A percentile compares a stretch with the other conserved stretches of the same genome.
Evolutionary conservation across 2,797 vertebrate species (phyloP).

Genomic region (Rhinichthys osculus): DNA sequence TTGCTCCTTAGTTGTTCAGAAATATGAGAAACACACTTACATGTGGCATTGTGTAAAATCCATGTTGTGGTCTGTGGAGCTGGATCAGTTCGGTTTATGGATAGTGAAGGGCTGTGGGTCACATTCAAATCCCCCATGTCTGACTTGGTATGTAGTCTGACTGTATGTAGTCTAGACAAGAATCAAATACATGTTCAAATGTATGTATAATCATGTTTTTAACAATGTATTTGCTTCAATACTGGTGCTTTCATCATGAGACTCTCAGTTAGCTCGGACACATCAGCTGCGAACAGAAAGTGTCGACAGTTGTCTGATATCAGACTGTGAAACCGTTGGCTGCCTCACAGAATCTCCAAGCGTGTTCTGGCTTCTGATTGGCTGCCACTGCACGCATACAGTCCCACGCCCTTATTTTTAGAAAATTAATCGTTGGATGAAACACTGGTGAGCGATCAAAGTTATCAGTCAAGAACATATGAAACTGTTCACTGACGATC

Average conservation of each 20-base stretch:
- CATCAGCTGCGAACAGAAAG: not conserved
- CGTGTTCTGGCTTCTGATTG: conserved; percentile 24
- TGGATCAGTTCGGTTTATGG: rapidly evolving
- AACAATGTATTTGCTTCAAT: not conserved
- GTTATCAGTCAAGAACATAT: conserved; percentile 44
- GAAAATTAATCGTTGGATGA: conserved; percentile 12
- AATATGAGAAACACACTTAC: conserved; percentile 8
- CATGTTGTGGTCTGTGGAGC: not conserved
- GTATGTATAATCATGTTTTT: not conserved
- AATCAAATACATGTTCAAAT: not conserved
- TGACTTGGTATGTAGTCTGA: not conserved
- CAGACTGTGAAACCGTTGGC: conserved; percentile 7
- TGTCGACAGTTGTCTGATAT: not conserved
- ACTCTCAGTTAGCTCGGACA: not conserved
- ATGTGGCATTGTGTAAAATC: not conserved
- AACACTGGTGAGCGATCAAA: not conserved
- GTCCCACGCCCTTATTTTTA: conserved; percentile 1
- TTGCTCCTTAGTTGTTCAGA: not conserved
- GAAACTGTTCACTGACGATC: not conserved
- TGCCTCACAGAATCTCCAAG: not conserved
- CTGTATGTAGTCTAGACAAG: not conserved
- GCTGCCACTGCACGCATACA: not conserved
- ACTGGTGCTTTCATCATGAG: not conserved
- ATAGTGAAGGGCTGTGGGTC: no score
- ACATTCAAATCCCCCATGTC: not conserved